phyloP scores from a whole-genome alignment of 1,140 invertebrate species.

The Hypothenemus hampei region DNA sequence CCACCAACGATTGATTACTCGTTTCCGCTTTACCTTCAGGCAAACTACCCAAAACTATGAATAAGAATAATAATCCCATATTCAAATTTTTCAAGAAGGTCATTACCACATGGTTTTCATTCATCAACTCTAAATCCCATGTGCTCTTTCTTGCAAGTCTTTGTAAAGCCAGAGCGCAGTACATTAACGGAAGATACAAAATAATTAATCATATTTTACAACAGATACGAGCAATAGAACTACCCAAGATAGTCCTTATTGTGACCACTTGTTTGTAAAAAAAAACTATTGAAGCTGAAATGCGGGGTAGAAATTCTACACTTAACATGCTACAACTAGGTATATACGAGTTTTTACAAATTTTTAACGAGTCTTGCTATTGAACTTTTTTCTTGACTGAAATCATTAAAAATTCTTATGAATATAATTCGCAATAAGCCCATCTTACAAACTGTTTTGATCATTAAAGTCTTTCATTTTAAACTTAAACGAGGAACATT shows the following conservation, averaged over 20 bases:
- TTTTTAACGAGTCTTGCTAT: too few species aligned
- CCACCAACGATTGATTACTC: conserved; percentile 22
- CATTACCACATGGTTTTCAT: conserved; percentile 29
- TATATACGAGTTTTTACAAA: too few species aligned
- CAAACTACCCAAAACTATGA: conserved; percentile 24
- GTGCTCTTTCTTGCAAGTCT: conserved; percentile 8
- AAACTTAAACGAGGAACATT: too few species aligned
- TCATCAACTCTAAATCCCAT: conserved; percentile 24
- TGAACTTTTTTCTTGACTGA: too few species aligned
- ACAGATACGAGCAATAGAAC: conserved; percentile 7
- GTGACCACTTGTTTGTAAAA: conserved; percentile 2
- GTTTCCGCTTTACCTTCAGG: conserved; percentile 22
- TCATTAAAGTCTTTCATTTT: too few species aligned
- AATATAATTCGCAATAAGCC: too few species aligned
- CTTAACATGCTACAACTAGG: too few species aligned
- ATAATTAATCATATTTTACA: conserved; percentile 25
- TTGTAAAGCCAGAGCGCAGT: conserved; percentile 6
- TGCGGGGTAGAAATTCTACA: too few species aligned
- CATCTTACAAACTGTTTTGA: too few species aligned
- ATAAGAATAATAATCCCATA: conserved; percentile 22
- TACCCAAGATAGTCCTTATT: conserved; percentile 3
- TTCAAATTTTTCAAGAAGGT: conserved; percentile 26
- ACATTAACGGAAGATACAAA: conserved; percentile 4
- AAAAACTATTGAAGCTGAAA: too few species aligned
- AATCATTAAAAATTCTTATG: too few species aligned